Base-by-base conservation (phyloP, 2,797 vertebrate species). In the Myotis findleyi region DNA sequence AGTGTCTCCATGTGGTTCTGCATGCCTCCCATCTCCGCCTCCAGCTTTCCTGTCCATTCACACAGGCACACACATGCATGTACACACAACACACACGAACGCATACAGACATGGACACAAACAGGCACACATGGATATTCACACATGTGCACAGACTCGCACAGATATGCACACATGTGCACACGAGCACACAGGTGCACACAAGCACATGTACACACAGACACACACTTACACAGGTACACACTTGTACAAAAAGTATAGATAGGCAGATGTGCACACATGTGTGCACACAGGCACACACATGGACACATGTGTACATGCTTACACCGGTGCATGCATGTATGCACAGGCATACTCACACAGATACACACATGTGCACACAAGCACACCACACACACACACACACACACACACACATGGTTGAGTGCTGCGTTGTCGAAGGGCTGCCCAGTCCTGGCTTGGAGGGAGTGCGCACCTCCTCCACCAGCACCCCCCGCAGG, bases 151-250 rank as follows among this genome's bases (percentile, higher is more conserved):
- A 21, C 47, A 66, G 16, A 44, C 4, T 4, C 9, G 14, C 33
- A 21, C 33, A 25, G 18, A 33, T 5, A 80, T 2, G 21, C 30
- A 59, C 41, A 72, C 3, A 33, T 5, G 30, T 1, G 14, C 17
- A 12, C 17, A 33, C 0, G 0, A 14, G 3, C 2, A 11, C 23
- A 51, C 9, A 3, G 2, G 25, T 18, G 4, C 1, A 62, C 30
- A 38, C 1, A 8, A 14, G 11, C 44, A 53, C 18, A 23, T 7
- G n/a, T 2, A 25, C 30, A 33, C 55, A 13, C 10, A 30, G 3
- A 38, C 8, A 17, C 30, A 64, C 25, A 64, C 5, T 47, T 21
- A 30, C n/a, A 57, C 30, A 55, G 18, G 23, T 17, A 10, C 11
- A 3, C 23, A 3, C 51, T 47, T 47, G 8, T 25, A 23, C 23